Evolutionary conservation across 2,888 invertebrate genomes (phyloP), one percentile per base, ranked within the genome.

Genomic region (Zygaena filipendulae): DNA sequence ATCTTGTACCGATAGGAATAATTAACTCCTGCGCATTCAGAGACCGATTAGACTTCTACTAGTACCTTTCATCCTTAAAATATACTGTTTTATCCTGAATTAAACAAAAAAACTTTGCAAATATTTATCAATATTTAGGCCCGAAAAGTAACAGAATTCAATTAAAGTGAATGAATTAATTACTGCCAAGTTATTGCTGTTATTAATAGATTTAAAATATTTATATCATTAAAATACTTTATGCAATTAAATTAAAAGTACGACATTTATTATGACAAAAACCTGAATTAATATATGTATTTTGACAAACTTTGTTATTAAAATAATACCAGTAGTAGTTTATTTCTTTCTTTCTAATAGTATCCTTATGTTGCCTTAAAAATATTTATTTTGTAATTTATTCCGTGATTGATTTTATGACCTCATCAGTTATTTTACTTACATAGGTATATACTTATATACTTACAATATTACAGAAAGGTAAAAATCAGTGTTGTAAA

Each of bases 401-500:
- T n/a, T n/a, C n/a, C n/a, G n/a, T n/a, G n/a, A n/a, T n/a, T n/a
- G n/a, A n/a, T n/a, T n/a, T n/a, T n/a, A n/a, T n/a, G n/a, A n/a
- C n/a, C n/a, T n/a, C n/a, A n/a, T n/a, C n/a, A n/a, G n/a, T n/a
- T n/a, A n/a, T n/a, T n/a, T n/a, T n/a, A n/a, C n/a, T 7, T 9
- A 4, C 4, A 10, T 4, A 10, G 21, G 4, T 21, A 23, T n/a
- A 14, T 25, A n/a, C 10, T 13, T 13, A 9, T 14, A 11, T 16
- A 25, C n/a, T 25, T 14, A 25, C 8, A 11, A 8, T 14, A 18
- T 13, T 27, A 24, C 27, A 21, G 13, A 25, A 30, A 20, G 27
- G 11, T 28, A 29, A 44, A 47, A 45, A 36, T 43, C 45, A 49
- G 45, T 56, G 55, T 57, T 70, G 68, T 71, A 71, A 52, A 67